Evolutionary conservation across 2,888 invertebrate species (phyloP).

Genomic region (Palloptera scutellata): DNA sequence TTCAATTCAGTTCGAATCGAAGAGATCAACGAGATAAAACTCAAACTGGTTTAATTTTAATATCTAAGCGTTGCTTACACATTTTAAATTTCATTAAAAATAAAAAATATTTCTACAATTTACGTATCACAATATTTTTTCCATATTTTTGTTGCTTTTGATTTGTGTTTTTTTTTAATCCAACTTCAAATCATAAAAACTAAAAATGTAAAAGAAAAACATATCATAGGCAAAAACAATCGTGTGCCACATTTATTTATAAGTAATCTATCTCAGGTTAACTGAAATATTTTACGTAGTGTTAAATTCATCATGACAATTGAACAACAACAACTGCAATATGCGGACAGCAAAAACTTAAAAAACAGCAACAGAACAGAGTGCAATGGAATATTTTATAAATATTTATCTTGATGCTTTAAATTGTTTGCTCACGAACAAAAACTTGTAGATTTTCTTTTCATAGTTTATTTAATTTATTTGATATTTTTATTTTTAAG

Average conservation of each 20-base stretch:
- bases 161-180: background rate
- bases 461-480: too few relatives aligned
- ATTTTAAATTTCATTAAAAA: too few relatives aligned
- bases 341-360: background rate
- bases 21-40: too few relatives aligned
- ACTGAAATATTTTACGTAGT: background rate
- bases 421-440: slow-evolving; percentile 1
- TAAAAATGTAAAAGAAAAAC: background rate
- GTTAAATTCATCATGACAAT: background rate
- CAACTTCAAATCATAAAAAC: background rate
- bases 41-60: too few relatives aligned
- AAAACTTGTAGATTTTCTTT: background rate
- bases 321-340: background rate
- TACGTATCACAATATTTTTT: too few relatives aligned
- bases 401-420: background rate
- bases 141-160: background rate
- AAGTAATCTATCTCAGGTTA: background rate
- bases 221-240: background rate
- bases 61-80: too few relatives aligned
- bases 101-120: too few relatives aligned
- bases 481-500: too few relatives aligned
- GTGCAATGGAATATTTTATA: background rate
- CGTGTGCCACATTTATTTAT: slow-evolving; percentile 4
- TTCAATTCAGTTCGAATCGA: too few relatives aligned
- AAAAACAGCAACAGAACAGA: background rate